These are phyloP conservation scores for Netelia fuscicornis DNA, from an alignment of 2,888 invertebrate genomes.

Conservation along the genomic window DNA sequence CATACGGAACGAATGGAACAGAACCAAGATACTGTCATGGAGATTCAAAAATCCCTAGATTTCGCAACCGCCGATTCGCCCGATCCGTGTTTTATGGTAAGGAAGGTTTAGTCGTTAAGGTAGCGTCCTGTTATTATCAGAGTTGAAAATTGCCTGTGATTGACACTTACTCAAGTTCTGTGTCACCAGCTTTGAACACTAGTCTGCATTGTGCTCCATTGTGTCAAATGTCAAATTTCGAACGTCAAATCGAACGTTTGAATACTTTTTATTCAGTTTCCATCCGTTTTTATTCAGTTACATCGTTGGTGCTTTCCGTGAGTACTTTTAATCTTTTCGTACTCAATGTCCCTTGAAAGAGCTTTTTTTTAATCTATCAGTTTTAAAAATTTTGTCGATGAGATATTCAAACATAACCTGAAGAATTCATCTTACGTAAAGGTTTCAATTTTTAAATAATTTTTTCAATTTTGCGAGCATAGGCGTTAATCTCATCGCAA, in stretches of 20 bases:
- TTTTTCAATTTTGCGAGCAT: neutral
- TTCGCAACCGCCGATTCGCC: too few species aligned
- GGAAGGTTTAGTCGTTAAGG: too few species aligned
- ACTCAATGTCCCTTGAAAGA: neutral
- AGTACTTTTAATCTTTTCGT: slow-evolving; percentile 16
- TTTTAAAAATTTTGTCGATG: neutral
- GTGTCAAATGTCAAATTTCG: neutral
- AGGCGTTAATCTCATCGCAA: neutral
- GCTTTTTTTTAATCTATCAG: neutral
- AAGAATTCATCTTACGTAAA: neutral
- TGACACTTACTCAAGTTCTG: too few species aligned
- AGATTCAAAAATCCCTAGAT: too few species aligned
- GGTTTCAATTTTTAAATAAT: neutral
- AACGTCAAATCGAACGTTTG: slow-evolving; percentile 19
- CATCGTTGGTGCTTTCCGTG: neutral
- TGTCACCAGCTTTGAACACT: neutral
- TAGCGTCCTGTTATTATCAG: too few species aligned
- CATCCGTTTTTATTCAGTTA: neutral
- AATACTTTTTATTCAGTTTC: slow-evolving; percentile 10
- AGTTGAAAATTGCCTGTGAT: too few species aligned
- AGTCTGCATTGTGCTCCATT: neutral
- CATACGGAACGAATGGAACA: too few species aligned
- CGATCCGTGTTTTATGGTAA: too few species aligned
- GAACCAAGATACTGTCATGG: too few species aligned
- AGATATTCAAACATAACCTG: slow-evolving; percentile 2